Conservation (phyloP, 1,140 invertebrate genomes). For the Agrilus planipennis region DNA sequence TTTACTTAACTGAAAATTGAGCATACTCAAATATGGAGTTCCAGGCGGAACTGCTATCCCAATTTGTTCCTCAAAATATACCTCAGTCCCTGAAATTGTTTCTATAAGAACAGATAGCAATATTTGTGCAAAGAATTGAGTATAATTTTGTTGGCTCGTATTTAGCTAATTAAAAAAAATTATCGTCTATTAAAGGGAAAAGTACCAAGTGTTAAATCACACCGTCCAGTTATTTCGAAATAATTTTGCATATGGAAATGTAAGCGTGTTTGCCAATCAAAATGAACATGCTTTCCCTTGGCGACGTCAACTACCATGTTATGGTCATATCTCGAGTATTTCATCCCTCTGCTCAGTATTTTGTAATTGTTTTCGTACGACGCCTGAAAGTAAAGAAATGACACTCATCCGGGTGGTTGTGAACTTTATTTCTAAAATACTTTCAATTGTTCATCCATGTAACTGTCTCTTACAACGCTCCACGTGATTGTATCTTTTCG, state of each 20-base stretch:
- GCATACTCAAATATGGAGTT: constrained; percentile 58
- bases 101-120: not conserved
- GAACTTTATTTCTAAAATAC: constrained; percentile 25
- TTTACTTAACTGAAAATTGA: constrained; percentile 48
- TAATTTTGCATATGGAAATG: constrained; percentile 54
- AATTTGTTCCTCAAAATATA: constrained; percentile 69
- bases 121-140: too few relatives aligned
- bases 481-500: constrained; percentile 52
- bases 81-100: constrained; percentile 45
- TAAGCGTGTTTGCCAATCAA: constrained; percentile 71
- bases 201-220: constrained; percentile 57
- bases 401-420: too few relatives aligned
- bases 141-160: too few relatives aligned
- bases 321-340: constrained; percentile 36
- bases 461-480: constrained; percentile 61
- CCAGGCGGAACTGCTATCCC: constrained; percentile 57
- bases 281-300: constrained; percentile 52
- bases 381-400: not conserved
- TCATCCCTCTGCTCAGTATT: constrained; percentile 39
- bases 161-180: too few relatives aligned
- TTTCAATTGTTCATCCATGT: constrained; percentile 55
- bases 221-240: constrained; percentile 46
- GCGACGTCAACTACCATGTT: constrained; percentile 48
- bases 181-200: constrained; percentile 4
- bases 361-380: too few relatives aligned